A percentile compares a stretch with the other conserved stretches of the same genome.
phyloP scores from a whole-genome alignment of 1,140 invertebrate species.

The Drosophila mojavensis region DNA sequence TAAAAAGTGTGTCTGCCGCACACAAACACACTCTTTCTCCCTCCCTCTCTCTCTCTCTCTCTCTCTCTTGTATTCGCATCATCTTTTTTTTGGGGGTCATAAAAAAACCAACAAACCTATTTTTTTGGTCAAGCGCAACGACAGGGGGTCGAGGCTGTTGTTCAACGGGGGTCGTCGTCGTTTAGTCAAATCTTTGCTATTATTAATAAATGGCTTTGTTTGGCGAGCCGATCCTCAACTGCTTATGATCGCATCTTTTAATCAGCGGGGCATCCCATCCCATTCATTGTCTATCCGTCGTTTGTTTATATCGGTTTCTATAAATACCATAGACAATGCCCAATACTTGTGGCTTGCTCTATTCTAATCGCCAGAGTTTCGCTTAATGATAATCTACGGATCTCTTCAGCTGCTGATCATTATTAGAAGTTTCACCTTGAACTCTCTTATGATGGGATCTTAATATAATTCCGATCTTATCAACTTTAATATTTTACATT shows the following conservation, averaged over 20 bases:
- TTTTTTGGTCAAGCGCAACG: constrained; percentile 74
- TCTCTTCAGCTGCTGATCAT: not conserved
- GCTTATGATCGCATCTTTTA: constrained; percentile 18
- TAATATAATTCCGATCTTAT: not conserved
- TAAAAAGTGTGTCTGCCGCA: constrained; percentile 53
- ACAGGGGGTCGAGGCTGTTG: constrained; percentile 59
- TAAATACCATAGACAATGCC: constrained; percentile 4
- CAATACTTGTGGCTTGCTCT: not conserved
- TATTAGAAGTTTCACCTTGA: not conserved
- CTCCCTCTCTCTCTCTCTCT: not conserved
- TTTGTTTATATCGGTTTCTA: constrained; percentile 22
- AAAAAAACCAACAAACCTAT: constrained; percentile 75
- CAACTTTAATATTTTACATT: not conserved
- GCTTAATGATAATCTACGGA: not conserved
- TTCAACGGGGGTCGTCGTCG: constrained; percentile 12
- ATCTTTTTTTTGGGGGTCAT: constrained; percentile 54
- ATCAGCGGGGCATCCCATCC: constrained; percentile 12
- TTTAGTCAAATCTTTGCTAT: constrained; percentile 44
- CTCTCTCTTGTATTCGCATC: not conserved
- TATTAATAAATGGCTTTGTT: constrained; percentile 28
- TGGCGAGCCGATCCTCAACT: not conserved
- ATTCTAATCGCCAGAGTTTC: not conserved
- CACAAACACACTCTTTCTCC: not conserved
- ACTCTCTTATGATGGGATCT: not conserved
- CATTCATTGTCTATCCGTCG: not conserved